Percentiles rank a stretch among this genome's conserved stretches.
Conservation (phyloP, 1,140 invertebrate genomes). For the Monomorium pharaonis region DNA sequence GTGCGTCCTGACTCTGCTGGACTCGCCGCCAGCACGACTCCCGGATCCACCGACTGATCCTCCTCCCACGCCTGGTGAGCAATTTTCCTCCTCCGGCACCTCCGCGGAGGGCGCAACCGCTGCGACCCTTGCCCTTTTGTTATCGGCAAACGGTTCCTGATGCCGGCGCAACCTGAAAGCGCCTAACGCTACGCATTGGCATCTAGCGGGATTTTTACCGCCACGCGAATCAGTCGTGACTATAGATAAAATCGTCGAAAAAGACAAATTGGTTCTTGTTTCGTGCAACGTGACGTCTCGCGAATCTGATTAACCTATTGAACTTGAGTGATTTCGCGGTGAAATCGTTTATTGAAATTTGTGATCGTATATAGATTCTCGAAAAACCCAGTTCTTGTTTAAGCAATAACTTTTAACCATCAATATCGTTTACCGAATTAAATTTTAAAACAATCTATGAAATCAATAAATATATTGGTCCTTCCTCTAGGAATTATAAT, state of each 20-base stretch:
- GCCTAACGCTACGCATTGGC: slow-evolving; percentile 53
- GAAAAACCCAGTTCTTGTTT: neutral
- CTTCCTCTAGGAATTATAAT: neutral
- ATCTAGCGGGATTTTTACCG: slow-evolving; percentile 40
- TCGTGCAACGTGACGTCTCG: neutral
- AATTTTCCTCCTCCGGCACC: slow-evolving; percentile 65
- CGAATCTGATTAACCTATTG: slow-evolving; percentile 4
- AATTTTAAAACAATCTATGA: neutral
- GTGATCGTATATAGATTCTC: neutral
- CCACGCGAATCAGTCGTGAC: slow-evolving; percentile 15
- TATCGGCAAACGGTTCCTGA: slow-evolving; percentile 65
- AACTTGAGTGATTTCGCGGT: neutral
- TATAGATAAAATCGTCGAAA: slow-evolving; percentile 2
- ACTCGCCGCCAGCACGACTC: slow-evolving; percentile 81
- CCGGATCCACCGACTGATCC: slow-evolving; percentile 79
- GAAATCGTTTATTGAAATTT: neutral
- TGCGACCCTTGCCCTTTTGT: slow-evolving; percentile 69
- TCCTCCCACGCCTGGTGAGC: slow-evolving; percentile 81
- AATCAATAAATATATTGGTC: neutral
- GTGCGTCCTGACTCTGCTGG: slow-evolving; percentile 80
- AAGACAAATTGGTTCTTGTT: slow-evolving; percentile 7
- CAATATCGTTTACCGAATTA: neutral
- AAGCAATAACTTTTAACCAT: neutral
- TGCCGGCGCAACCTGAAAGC: slow-evolving; percentile 21
- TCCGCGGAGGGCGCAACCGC: slow-evolving; percentile 55